These are phyloP conservation scores for Haemorhous mexicanus DNA, from an alignment of 2,113 vertebrate genomes.

Conservation along the genomic window DNA sequence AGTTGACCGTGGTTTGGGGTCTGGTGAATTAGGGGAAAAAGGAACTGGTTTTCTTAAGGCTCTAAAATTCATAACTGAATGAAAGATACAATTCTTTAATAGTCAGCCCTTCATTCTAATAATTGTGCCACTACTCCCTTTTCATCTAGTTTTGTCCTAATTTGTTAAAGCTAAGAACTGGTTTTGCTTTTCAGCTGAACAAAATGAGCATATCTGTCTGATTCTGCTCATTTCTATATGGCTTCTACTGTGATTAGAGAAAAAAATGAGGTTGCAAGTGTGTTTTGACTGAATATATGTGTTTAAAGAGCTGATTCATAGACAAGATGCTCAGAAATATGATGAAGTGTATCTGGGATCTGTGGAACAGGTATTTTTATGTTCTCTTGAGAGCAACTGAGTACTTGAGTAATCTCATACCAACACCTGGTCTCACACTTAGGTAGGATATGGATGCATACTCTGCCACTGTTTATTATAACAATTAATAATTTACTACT, in stretches of 20 bases:
- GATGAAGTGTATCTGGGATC: neutral
- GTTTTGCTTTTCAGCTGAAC: neutral
- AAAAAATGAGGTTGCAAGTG: neutral
- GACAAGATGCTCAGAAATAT: neutral
- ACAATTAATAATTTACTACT: neutral
- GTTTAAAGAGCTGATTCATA: neutral
- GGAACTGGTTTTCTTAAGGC: neutral
- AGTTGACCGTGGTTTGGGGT: neutral
- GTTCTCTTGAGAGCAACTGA: neutral
- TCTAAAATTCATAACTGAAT: neutral
- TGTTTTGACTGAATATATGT: neutral
- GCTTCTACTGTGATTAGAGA: neutral
- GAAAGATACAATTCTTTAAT: neutral
- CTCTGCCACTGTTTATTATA: neutral
- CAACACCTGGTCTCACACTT: neutral
- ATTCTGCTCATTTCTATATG: neutral
- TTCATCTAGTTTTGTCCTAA: neutral
- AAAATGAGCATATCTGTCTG: neutral
- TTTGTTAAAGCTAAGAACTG: neutral
- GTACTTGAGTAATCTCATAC: neutral
- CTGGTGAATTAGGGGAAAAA: neutral
- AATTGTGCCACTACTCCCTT: neutral
- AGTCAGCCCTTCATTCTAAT: neutral
- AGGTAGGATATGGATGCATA: neutral
- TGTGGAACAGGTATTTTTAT: neutral